Base-by-base conservation (phyloP, 2,888 invertebrate species). In the Aphrophora alni region DNA sequence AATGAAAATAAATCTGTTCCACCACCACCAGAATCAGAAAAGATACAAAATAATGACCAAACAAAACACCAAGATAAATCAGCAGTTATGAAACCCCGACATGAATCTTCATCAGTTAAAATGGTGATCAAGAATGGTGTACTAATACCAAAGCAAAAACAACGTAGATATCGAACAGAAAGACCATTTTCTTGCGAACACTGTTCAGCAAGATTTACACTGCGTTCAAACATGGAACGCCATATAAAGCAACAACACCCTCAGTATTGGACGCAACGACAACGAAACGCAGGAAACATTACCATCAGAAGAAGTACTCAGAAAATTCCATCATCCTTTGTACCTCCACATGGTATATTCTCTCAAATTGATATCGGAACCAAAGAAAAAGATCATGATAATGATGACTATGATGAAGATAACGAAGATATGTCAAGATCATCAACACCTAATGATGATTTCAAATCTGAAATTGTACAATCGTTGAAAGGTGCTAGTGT, bases 171-270 rank as follows among this genome's bases (percentile, higher is more conserved):
- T 87, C 91, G 97, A 82, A 97, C 97, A 26, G 97, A 97, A 87
- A 90, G 97, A 28, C 97, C 97, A 0, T 97, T 97, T 88, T 94
- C 95, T 0, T 98, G 97, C 87, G 95, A 95, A 81, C 95, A 96
- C 86, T 97, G 98, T 88, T 94, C 95, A 0, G 97, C 97, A 0
- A 91, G 95, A 77, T 98, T 98, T 86, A 97, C 97, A 0, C 89
- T 97, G 14, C 91, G 96, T n/a, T 97, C 97, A 12, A 97, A 98
- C 86, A 97, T 97, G 96, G 97, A 97, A 88, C 91, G 97, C 0
- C 98, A 98, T 85, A 95, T 97, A 2, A 97, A 97, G 87, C 97
- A 97, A 85, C 97, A 97, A 85, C 98, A 98, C 89, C 97, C 97
- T 0, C 95, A 96, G 83, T 94, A 92, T 86, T 97, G 97, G 94